Evolutionary conservation across 1,140 invertebrate genomes (phyloP).

Genomic region (Formica selysi): DNA sequence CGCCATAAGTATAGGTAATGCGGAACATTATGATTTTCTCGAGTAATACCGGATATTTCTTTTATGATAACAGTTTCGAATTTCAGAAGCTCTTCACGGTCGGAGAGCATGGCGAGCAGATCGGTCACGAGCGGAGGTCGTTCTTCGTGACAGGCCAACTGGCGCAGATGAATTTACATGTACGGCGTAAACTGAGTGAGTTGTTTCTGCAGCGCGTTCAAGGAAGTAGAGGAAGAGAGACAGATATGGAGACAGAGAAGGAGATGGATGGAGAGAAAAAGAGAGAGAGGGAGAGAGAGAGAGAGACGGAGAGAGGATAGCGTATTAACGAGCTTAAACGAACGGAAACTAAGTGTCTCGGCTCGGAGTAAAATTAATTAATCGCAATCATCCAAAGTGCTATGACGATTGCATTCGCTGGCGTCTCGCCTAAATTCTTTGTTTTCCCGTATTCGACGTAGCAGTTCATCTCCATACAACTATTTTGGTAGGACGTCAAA

Average conservation of each 20-base stretch:
- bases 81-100: constrained; percentile 51
- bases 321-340: constrained; percentile 84
- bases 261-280: constrained; percentile 27
- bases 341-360: constrained; percentile 87
- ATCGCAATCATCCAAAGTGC: constrained; percentile 85
- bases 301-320: constrained; percentile 60
- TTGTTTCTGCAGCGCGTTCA: constrained; percentile 67
- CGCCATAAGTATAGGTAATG: not conserved
- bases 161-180: constrained; percentile 75
- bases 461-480: constrained; percentile 8
- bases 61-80: constrained; percentile 24
- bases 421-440: constrained; percentile 75
- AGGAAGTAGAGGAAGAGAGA: constrained; percentile 44
- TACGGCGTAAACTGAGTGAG: constrained; percentile 79
- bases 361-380: constrained; percentile 86
- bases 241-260: constrained; percentile 6
- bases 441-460: constrained; percentile 64
- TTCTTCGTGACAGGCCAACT: constrained; percentile 69
- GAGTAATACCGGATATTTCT: constrained; percentile 6
- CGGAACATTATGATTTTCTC: not conserved
- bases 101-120: constrained; percentile 51
- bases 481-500: not conserved
- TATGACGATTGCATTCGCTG: constrained; percentile 79
- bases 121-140: constrained; percentile 75
- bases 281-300: constrained; percentile 22